Base-by-base conservation (phyloP, 2,113 vertebrate genomes). In the Rhagologus leucostigma region DNA sequence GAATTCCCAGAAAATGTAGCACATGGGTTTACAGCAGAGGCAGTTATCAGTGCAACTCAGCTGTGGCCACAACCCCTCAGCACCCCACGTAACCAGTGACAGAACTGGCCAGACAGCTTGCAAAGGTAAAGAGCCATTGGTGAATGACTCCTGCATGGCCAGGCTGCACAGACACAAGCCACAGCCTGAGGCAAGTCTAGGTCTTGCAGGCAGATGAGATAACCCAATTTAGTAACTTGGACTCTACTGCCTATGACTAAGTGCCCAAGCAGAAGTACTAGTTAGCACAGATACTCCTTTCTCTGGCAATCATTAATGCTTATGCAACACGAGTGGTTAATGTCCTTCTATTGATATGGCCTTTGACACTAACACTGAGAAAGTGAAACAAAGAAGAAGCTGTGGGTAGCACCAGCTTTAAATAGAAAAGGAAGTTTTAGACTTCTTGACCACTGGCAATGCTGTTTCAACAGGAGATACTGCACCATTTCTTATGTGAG, bases 1-100 rank as follows among this genome's bases (percentile, higher is more conserved):
- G 15, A 73, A 47, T 13, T 44, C 10, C 41, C 14, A 46, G 9
- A 17, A 80, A 57, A 18, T 0, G 0, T 1, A 79, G 32, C 33
- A 79, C 6, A 6, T 9, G 3, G 13, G 33, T 63, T 84, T 42
- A 74, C 18, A 52, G 53, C 7, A 55, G 33, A 79, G 23, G 42
- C 10, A 85, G 16, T 11, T 26, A 77, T 0, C 29, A 16, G 17
- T 53, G 8, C 67, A 81, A 65, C 19, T 57, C 53, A 67, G 23
- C 46, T 67, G 46, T 17, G 30, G 71, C 39, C 85, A 47, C 33
- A 65, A 11, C 1, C 5, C 18, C 30, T 13, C 23, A 79, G 23
- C n/a, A 39, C 14, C 3, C 53, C 7, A 14, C 10, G 2, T 16
- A 76, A 63, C 20, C 21, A 44, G 26, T 8, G 32, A 50, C 56